Evolutionary conservation across 2,888 invertebrate genomes (phyloP).

Genomic region (Cyclophora punctaria): DNA sequence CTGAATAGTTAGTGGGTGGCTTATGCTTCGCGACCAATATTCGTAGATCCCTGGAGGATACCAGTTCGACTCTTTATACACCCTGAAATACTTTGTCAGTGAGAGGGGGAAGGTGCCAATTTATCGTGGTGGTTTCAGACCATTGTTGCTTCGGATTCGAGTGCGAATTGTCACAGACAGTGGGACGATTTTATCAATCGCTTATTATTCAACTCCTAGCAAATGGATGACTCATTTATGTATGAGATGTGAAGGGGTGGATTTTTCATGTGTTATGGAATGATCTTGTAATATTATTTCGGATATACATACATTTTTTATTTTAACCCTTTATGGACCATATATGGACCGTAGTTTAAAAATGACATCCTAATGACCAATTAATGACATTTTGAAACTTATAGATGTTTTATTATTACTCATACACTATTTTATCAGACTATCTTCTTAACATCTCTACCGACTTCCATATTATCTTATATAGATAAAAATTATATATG

Average conservation of each 20-base stretch:
- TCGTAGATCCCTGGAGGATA: conserved; percentile 34
- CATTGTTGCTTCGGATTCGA: conserved; percentile 62
- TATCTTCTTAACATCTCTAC: no score
- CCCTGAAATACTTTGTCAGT: conserved; percentile 22
- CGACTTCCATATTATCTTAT: no score
- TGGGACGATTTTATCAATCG: conserved; percentile 63
- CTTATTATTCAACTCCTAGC: conserved; percentile 59
- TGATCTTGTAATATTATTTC: no score
- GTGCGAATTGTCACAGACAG: conserved; percentile 69
- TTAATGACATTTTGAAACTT: no score
- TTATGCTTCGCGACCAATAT: conserved; percentile 42
- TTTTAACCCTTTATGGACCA: no score
- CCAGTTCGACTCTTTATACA: conserved; percentile 28
- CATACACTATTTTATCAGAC: no score
- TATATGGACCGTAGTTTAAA: no score
- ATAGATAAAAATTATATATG: no score
- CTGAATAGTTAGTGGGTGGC: conserved; percentile 61
- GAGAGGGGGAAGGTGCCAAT: conserved; percentile 31
- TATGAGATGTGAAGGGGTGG: conserved; percentile 12
- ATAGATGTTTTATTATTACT: no score
- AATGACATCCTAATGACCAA: no score
- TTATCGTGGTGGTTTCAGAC: conserved; percentile 38
- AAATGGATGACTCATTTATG: conserved; percentile 54
- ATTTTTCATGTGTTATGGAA: no score
- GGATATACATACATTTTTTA: no score